Evolutionary conservation across 2,797 vertebrate genomes (phyloP).

Genomic region (Poecilia velifera): DNA sequence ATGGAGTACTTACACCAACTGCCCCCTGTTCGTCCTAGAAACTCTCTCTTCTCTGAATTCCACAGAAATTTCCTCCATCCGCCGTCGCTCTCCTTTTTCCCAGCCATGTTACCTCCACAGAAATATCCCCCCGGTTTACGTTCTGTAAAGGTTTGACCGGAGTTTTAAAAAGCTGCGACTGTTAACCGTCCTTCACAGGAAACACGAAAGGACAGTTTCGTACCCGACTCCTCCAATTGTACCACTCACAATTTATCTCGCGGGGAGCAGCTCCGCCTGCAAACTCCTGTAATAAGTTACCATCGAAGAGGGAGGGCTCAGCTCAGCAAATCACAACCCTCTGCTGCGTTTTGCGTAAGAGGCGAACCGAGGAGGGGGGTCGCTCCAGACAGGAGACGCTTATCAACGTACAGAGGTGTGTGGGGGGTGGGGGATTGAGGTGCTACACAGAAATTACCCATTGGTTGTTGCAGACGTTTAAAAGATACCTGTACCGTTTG

Average conservation of each 20-base stretch:
- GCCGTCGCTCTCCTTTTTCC: slow-evolving; percentile 90
- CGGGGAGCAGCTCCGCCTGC: slow-evolving; percentile 71
- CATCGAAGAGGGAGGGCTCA: slow-evolving; percentile 64
- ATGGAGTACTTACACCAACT: slow-evolving; percentile 92
- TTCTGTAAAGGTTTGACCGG: background rate
- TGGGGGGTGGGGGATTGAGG: too few relatives aligned
- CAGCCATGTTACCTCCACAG: slow-evolving; percentile 82
- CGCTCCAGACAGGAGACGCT: background rate
- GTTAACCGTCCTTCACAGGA: slow-evolving; percentile 62
- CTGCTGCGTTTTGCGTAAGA: slow-evolving; percentile 69
- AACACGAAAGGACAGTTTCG: slow-evolving; percentile 76
- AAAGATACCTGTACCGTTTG: background rate
- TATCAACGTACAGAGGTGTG: background rate
- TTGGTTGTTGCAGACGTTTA: background rate
- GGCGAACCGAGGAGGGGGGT: background rate
- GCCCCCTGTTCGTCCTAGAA: slow-evolving; percentile 90
- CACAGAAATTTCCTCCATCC: slow-evolving; percentile 94
- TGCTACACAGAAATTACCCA: background rate
- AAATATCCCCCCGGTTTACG: slow-evolving; percentile 34
- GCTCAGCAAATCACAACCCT: slow-evolving; percentile 74
- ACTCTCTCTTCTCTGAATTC: slow-evolving; percentile 95
- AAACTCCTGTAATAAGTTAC: slow-evolving; percentile 77
- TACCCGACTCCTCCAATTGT: slow-evolving; percentile 71
- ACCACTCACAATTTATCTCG: slow-evolving; percentile 76
- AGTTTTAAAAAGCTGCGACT: slow-evolving; percentile 6